These are phyloP conservation scores for Scomber colias DNA, from an alignment of 2,113 vertebrate genomes.

Conservation along the genomic window DNA sequence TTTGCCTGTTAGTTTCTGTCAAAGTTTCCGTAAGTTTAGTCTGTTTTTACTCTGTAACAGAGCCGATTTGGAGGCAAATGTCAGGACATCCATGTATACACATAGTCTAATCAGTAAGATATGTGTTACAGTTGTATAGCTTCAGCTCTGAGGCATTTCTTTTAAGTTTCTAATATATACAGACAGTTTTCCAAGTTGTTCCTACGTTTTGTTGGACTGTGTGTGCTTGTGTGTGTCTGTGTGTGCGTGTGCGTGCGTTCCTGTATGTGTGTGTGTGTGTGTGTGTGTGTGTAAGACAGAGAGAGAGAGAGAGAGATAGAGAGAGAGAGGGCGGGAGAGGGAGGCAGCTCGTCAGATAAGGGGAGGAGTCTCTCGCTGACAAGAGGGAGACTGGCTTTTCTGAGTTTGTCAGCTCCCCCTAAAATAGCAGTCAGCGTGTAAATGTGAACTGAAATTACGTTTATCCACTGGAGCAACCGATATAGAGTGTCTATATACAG, in stretches of 20 bases:
- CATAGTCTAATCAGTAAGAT: not conserved
- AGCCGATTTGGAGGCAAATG: not conserved
- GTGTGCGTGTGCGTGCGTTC: not conserved
- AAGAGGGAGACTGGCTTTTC: constrained; percentile 85
- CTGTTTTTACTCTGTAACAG: not conserved
- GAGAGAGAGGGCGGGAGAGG: constrained; percentile 40
- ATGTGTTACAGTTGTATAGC: too few species aligned
- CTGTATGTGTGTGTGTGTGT: not conserved
- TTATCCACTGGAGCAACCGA: constrained; percentile 84
- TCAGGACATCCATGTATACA: not conserved
- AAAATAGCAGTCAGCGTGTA: constrained; percentile 87
- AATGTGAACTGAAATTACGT: constrained; percentile 86
- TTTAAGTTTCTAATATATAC: not conserved
- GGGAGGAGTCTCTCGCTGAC: constrained; percentile 84
- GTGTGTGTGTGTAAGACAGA: not conserved
- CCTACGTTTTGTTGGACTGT: constrained; percentile 45
- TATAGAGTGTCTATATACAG: constrained; percentile 86
- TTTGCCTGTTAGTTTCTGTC: not conserved
- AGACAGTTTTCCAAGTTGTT: constrained; percentile 40
- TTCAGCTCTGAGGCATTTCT: not conserved
- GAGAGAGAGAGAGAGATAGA: constrained; percentile 39
- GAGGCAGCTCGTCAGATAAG: constrained; percentile 65
- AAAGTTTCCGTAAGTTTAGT: not conserved
- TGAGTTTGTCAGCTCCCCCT: constrained; percentile 88
- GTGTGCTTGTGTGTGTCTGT: not conserved